Evolutionary conservation across 2,888 invertebrate species (phyloP).

Genomic region (Ennomos quercinarius): DNA sequence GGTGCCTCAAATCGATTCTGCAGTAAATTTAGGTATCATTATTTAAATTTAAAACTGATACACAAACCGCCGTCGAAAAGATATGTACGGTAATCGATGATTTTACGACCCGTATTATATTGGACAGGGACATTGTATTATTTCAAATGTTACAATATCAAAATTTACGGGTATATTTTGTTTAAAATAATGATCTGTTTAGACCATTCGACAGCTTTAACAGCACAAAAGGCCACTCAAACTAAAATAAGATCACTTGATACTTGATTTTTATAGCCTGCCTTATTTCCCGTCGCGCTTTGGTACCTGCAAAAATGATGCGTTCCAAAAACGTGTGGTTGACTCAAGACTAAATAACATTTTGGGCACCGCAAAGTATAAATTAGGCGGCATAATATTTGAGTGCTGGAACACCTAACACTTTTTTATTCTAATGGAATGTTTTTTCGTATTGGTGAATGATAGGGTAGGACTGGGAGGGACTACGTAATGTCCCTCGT

Average conservation of each 20-base stretch:
- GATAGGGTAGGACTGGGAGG: conserved; percentile 55
- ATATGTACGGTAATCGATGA: conserved; percentile 43
- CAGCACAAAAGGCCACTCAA: conserved; percentile 52
- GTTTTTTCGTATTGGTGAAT: conserved; percentile 63
- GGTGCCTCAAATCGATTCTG: conserved; percentile 26
- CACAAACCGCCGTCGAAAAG: conserved; percentile 35
- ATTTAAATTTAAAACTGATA: conserved; percentile 37
- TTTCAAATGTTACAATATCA: conserved; percentile 52
- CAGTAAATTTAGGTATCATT: conserved; percentile 36
- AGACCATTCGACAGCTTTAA: conserved; percentile 51
- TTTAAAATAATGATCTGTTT: conserved; percentile 51
- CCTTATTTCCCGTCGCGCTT: conserved; percentile 57
- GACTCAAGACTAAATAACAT: conserved; percentile 59
- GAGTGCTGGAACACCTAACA: conserved; percentile 53
- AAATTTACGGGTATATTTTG: conserved; percentile 54
- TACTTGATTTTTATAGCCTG: conserved; percentile 57
- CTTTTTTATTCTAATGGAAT: conserved; percentile 57
- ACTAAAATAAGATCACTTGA: conserved; percentile 59
- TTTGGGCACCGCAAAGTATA: conserved; percentile 58
- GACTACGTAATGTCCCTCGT: conserved; percentile 52
- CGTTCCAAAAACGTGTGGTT: conserved; percentile 58
- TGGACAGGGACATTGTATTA: conserved; percentile 50
- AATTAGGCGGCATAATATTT: conserved; percentile 63
- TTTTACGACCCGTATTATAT: conserved; percentile 49
- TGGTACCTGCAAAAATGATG: conserved; percentile 63